Percentiles rank a stretch among this genome's conserved stretches.
These are phyloP conservation scores for Lophius americanus DNA, from an alignment of 2,797 vertebrate genomes.

Conservation along the genomic window DNA sequence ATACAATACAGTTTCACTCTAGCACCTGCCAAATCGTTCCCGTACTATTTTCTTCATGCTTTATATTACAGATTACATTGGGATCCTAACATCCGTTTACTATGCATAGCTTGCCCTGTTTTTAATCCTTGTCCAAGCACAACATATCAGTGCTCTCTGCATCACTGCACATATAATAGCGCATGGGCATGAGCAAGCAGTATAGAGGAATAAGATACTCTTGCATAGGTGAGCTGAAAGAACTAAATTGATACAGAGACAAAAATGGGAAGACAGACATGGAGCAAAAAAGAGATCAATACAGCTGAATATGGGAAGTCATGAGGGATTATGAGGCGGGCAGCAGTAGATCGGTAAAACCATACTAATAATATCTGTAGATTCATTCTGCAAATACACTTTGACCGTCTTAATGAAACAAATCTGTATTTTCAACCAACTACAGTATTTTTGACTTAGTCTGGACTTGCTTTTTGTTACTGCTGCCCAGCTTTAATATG, in stretches of 20 bases:
- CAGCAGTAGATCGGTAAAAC: constrained; percentile 7
- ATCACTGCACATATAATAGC: constrained; percentile 29
- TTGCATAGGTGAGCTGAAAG: constrained; percentile 54
- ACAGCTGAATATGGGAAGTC: constrained; percentile 29
- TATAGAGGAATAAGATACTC: constrained; percentile 45
- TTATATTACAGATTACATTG: constrained; percentile 10
- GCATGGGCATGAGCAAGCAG: constrained; percentile 27
- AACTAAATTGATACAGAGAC: constrained; percentile 41
- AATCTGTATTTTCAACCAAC: neutral
- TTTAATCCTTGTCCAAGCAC: constrained; percentile 28
- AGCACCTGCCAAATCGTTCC: constrained; percentile 1
- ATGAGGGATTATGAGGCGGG: constrained; percentile 9
- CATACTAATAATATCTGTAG: neutral
- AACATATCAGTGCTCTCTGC: constrained; percentile 12
- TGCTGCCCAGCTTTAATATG: constrained; percentile 4
- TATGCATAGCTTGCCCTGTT: neutral
- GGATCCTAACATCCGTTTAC: constrained; percentile 9
- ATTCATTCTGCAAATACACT: constrained; percentile 7
- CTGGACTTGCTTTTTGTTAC: neutral
- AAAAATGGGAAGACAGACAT: constrained; percentile 20
- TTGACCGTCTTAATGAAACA: neutral
- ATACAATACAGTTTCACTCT: neutral
- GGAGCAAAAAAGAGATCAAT: constrained; percentile 31
- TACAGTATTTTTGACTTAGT: neutral
- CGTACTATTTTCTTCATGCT: neutral